Evolutionary conservation across 2,113 vertebrate genomes (phyloP), one percentile per base, ranked within the genome.

Genomic region (Sardina pilchardus): DNA sequence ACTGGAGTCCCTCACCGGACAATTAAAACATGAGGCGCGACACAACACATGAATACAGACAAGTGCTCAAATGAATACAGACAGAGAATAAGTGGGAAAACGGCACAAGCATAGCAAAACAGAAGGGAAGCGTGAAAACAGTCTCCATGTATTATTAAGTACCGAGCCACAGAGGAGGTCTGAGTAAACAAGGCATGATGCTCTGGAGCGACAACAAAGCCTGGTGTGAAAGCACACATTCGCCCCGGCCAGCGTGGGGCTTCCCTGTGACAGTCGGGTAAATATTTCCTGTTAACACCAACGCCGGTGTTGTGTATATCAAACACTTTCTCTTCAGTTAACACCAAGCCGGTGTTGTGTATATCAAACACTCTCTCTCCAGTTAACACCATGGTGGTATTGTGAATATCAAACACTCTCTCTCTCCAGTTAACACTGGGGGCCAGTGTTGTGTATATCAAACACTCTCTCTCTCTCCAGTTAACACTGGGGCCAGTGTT

Each of bases 171-270:
- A 94, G 90, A 92, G 91, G 89, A 85, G 85, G 63, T 89, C 84
- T 91, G 89, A 90, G 88, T 92, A 93, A 93, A 94, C 92, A 93
- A 89, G 85, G 84, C 90, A 82, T 89, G 88, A 90, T 91, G 92
- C 92, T 93, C 91, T 92, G 91, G 91, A 93, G 90, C 90, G 90
- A 94, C 91, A 93, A 94, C 94, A 93, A 94, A 94, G 93, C 88
- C 86, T 34, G 87, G 85, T 90, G 85, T 24, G 84, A 92, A 89
- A 89, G 82, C 78, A 39, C 85, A 88, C 88, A 85, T 90, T 92
- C 89, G 87, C 87, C 83, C 81, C 53, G 89, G 87, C 91, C 93
- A 82, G 92, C 91, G 92, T 90, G 90, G 83, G 91, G 89, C 92
- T 94, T 93, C 90, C 91, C 91, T 30, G 87, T 91, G 84, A 85